Percentiles rank a stretch among this genome's conserved stretches.
These are phyloP conservation scores for Eupithecia vulgata DNA, from an alignment of 2,888 invertebrate genomes.

Conservation along the genomic window DNA sequence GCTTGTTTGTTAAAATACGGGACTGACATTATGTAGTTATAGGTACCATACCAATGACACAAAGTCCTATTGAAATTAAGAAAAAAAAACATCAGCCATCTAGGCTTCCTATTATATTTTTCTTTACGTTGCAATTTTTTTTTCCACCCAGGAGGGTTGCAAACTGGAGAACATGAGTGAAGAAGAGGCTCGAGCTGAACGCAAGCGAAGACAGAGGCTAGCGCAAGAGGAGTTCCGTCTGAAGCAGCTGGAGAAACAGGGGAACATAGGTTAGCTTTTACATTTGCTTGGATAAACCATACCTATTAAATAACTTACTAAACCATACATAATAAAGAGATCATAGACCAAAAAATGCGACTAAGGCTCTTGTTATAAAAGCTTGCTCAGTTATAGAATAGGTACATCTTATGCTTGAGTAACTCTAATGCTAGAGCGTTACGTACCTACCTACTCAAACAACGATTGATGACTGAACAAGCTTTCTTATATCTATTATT, in stretches of 20 bases:
- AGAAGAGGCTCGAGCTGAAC: constrained; percentile 74
- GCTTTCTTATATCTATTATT: no score
- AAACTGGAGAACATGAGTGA: constrained; percentile 53
- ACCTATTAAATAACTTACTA: background rate
- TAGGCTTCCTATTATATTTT: background rate
- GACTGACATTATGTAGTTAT: no score
- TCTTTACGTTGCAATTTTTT: background rate
- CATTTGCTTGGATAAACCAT: background rate
- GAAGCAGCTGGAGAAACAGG: constrained; percentile 66
- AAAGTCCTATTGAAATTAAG: no score
- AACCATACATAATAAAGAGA: background rate
- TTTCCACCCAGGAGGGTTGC: constrained; percentile 45
- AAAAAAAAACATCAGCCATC: background rate
- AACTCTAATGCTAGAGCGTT: no score
- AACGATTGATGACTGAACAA: no score
- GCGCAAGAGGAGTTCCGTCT: constrained; percentile 78
- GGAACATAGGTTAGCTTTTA: constrained; percentile 60
- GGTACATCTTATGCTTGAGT: no score
- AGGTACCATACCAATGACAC: no score
- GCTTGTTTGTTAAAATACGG: no score
- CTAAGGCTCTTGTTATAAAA: no score
- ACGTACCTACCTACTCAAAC: no score
- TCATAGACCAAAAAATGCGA: background rate
- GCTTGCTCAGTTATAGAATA: no score
- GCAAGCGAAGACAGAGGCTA: constrained; percentile 71